Conservation (phyloP, 2,888 invertebrate species). For the Nomada fabriciana region DNA sequence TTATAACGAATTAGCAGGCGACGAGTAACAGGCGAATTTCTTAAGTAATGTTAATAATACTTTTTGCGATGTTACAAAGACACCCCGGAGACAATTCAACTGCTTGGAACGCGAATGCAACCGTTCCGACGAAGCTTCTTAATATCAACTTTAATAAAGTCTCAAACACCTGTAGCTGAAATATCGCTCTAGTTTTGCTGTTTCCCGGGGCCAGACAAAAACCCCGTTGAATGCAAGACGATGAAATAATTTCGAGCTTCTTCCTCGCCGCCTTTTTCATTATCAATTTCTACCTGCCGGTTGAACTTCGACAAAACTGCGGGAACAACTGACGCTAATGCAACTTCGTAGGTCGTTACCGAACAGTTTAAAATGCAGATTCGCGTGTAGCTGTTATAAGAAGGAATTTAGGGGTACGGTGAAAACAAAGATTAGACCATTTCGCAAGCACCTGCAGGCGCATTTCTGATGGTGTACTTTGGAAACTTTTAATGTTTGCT, state of each 20-base stretch:
- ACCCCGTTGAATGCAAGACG: conserved; percentile 47
- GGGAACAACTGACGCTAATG: conserved; percentile 59
- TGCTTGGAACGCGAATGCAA: neutral
- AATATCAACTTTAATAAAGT: conserved; percentile 74
- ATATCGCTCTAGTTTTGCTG: conserved; percentile 79
- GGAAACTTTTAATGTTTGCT: too few species aligned
- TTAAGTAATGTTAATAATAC: neutral
- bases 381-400: conserved; percentile 22
- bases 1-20: too few species aligned
- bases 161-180: conserved; percentile 80
- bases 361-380: conserved; percentile 55
- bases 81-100: neutral
- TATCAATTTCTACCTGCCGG: conserved; percentile 30
- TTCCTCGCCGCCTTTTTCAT: conserved; percentile 42
- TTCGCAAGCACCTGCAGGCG: neutral
- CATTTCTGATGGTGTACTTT: neutral
- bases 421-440: neutral
- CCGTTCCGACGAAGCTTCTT: conserved; percentile 16
- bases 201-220: conserved; percentile 64
- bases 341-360: conserved; percentile 60
- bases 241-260: conserved; percentile 59
- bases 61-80: conserved; percentile 4
- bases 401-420: conserved; percentile 12
- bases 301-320: conserved; percentile 53
- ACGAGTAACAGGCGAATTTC: neutral